Evolutionary conservation across 1,140 invertebrate genomes (phyloP), one percentile per base, ranked within the genome.

Genomic region (Gryllus bimaculatus): DNA sequence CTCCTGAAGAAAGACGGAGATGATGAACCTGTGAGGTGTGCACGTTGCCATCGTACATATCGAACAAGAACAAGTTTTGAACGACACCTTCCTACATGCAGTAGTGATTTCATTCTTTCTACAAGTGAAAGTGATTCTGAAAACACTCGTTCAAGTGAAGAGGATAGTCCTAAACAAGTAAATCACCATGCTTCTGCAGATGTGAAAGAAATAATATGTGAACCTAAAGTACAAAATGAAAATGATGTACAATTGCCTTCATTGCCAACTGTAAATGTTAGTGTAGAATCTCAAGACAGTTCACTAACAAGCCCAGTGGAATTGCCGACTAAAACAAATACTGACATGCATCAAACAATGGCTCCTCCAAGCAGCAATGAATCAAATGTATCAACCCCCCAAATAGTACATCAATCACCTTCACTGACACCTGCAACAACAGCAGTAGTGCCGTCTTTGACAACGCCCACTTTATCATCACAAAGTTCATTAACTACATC

Each of bases 41-140:
- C 92, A 81, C 90, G 92, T 78, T 98, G 96, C 84, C 93, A 94
- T 82, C 92, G 94, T 82, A 93, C 94, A 7, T 98, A 98, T 84
- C 89, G 96, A 83, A 97, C 95, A 13, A 91, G 91, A 81, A 91
- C 93, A 76, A 96, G 95, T 81, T 97, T 93, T 83, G 91, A 94
- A 82, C 89, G 93, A 48, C 96, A 98, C 85, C 86, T 95, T 74
- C 87, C 90, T 13, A 91, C 89, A 21, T 98, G 96, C 85, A 83
- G 80, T 79, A 80, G 80, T 77, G 93, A 94, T 82, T 88, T 89
- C 81, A 89, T 92, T 75, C 85, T 88, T 84, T 92, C 91, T 10
- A 92, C 91, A 2, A 94, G 92, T 85, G 93, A 94, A 85, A 93
- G 92, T 83, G 93, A 94, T 81, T 80, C 77, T 47, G 78, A 80